Evolutionary conservation across 2,113 vertebrate species (phyloP).

Genomic region (Megatriorchis doriae): DNA sequence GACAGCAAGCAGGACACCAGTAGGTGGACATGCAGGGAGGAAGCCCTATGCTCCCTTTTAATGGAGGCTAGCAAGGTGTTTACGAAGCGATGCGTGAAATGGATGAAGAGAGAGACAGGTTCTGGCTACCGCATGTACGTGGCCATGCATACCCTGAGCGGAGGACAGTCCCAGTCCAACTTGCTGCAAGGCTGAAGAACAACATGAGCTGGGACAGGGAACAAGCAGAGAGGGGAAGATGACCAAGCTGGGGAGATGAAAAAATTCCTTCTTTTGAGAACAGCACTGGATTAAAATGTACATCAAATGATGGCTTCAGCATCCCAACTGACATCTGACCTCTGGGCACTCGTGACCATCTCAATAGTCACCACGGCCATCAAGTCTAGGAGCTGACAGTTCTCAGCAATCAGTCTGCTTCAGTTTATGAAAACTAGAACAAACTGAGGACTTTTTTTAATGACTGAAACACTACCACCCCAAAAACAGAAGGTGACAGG

Average conservation of each 20-base stretch:
- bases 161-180: neutral
- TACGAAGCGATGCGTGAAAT: neutral
- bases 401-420: neutral
- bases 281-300: neutral
- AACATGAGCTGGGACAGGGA: neutral
- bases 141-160: neutral
- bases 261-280: neutral
- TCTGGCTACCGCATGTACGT: rapidly evolving
- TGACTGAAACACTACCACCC: neutral
- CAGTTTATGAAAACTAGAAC: neutral
- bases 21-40: neutral
- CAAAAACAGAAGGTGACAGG: neutral
- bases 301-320: neutral
- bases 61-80: neutral
- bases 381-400: neutral
- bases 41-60: neutral
- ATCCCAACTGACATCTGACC: neutral
- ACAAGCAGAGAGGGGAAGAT: neutral
- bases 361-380: rapidly evolving
- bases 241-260: neutral
- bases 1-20: neutral
- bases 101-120: neutral
- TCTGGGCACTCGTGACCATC: neutral
- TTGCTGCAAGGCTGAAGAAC: neutral
- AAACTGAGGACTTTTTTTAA: neutral